Base-by-base conservation (phyloP, 2,888 invertebrate species). In the Stegophylla sp. region DNA sequence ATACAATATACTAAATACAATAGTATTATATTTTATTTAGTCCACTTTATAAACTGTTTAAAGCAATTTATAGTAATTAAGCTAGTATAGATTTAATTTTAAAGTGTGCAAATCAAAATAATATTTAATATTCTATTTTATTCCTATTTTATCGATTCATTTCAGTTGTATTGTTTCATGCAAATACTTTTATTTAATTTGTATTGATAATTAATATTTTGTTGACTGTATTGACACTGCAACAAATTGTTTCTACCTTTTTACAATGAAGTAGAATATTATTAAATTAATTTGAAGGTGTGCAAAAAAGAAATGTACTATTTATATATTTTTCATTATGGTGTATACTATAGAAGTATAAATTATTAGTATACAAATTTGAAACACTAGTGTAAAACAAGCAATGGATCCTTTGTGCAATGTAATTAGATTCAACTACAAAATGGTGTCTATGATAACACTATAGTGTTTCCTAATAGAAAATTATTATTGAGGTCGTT, bases 341-440 rank as follows among this genome's bases (percentile, higher is more conserved):
- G 15, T 7, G 3, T 56, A 23, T 15, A 41, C 34, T 17, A 1
- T 15, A 10, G n/a, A 72, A 10, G 41, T 53, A 13, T 43, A 56
- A 56, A 1, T 43, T 23, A 34, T 34, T 5, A 34, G 7, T 34
- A 15, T 23, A 72, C 41, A 43, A 23, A 56, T 56, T 41, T 23
- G 23, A 23, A 56, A 20, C 23, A 23, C 41, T 72, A 23, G 17
- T 72, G 15, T 26, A 43, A 41, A 72, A 72, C 72, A 72, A 41
- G 56, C 56, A 56, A 72, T 56, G 51, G 56, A 72, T 56, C 56
- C 56, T 56, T 43, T 72, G 56, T 72, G 56, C 72, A 72, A 56
- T 72, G 23, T 72, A 43, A n/a, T 72, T 56, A 43, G 23, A 72
- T 56, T 56, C 13, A 23, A 56, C 41, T 72, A 53, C 23, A 23